Conservation (phyloP, 2,888 invertebrate genomes). For the Microchrysa polita region DNA sequence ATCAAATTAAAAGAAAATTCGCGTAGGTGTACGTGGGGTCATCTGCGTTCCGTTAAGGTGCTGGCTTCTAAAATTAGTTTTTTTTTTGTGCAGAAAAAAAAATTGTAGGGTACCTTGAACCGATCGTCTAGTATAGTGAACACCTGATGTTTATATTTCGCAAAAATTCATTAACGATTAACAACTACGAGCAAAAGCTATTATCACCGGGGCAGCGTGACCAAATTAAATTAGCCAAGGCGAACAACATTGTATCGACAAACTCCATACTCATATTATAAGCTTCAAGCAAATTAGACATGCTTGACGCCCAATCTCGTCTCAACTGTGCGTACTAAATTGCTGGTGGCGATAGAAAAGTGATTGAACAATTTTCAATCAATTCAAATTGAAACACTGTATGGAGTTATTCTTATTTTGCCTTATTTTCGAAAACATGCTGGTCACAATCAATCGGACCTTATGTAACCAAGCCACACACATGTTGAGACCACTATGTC, state of each 20-base stretch:
- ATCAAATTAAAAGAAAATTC: too few species aligned
- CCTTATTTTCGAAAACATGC: too few species aligned
- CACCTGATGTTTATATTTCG: neutral
- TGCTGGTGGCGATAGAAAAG: neutral
- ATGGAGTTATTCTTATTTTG: neutral
- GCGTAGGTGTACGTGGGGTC: too few species aligned
- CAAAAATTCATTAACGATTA: neutral
- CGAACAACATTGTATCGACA: neutral
- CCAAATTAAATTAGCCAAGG: slow-evolving; percentile 8
- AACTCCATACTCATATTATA: too few species aligned
- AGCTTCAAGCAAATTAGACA: neutral
- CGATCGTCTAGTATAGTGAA: neutral
- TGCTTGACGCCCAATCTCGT: neutral
- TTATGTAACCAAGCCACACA: neutral
- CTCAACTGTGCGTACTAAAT: neutral
- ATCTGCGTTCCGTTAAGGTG: too few species aligned
- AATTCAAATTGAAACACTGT: neutral
- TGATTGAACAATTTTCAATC: neutral
- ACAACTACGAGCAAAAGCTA: too few species aligned
- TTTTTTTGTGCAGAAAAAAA: neutral
- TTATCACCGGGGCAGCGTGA: slow-evolving; percentile 9
- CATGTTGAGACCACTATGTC: neutral
- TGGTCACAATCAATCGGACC: neutral
- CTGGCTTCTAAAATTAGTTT: neutral
- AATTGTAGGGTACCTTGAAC: slow-evolving; percentile 3